These are phyloP conservation scores for Lacanobia oleracea DNA, from an alignment of 2,888 invertebrate genomes.

Conservation along the genomic window DNA sequence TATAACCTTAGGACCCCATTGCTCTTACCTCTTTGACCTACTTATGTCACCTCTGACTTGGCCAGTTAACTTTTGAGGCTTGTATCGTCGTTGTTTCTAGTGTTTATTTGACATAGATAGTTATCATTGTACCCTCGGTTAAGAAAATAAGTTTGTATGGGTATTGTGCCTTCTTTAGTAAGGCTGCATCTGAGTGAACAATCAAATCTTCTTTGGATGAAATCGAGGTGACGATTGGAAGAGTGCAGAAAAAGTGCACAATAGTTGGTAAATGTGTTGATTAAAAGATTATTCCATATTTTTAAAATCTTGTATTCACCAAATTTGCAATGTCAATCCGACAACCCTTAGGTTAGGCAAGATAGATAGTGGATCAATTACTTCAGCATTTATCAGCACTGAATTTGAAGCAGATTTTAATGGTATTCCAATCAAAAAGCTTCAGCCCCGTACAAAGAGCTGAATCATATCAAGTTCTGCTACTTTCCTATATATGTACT, in stretches of 20 bases:
- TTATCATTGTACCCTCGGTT: slow-evolving; percentile 15
- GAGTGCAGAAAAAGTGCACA: background rate
- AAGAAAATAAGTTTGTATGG: slow-evolving; percentile 25
- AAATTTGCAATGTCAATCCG: no score
- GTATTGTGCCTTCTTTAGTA: background rate
- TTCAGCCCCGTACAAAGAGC: background rate
- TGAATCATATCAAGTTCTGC: slow-evolving; percentile 8
- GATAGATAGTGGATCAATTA: no score
- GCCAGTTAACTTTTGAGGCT: slow-evolving; percentile 35
- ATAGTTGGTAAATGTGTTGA: background rate
- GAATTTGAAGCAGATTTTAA: background rate
- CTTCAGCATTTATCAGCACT: background rate
- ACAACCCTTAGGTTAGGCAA: no score
- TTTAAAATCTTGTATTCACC: no score
- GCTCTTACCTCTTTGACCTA: slow-evolving; percentile 33
- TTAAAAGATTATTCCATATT: background rate
- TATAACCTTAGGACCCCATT: slow-evolving; percentile 18
- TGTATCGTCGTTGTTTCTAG: slow-evolving; percentile 9
- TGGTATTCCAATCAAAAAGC: background rate
- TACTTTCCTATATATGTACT: background rate
- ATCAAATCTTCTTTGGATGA: background rate
- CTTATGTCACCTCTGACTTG: slow-evolving; percentile 26
- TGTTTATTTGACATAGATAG: slow-evolving; percentile 38
- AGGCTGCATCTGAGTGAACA: background rate
- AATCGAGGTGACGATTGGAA: background rate